These are phyloP conservation scores for Eugnorisma glareosa DNA, from an alignment of 2,888 invertebrate species.

Conservation along the genomic window DNA sequence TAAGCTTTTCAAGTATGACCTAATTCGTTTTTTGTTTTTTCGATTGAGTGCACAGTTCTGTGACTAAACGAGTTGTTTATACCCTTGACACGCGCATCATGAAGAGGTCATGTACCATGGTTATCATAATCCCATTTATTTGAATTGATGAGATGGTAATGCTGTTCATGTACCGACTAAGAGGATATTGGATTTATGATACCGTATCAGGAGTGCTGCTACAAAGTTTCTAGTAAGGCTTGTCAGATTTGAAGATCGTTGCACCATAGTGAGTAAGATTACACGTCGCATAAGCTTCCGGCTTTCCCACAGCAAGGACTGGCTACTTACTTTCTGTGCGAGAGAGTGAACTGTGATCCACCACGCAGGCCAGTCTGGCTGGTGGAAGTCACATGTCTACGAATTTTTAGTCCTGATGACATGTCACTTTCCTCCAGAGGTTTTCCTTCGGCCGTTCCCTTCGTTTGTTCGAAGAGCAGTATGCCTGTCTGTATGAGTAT, in stretches of 20 bases:
- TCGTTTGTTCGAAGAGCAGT: too few relatives aligned
- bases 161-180: constrained; percentile 21
- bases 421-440: too few relatives aligned
- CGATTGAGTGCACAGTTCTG: too few relatives aligned
- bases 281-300: too few relatives aligned
- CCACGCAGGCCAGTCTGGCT: too few relatives aligned
- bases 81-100: constrained; percentile 14
- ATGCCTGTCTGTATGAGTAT: too few relatives aligned
- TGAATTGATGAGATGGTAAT: constrained; percentile 42
- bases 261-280: background rate
- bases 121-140: constrained; percentile 38
- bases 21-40: background rate
- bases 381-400: too few relatives aligned
- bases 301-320: too few relatives aligned
- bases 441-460: too few relatives aligned
- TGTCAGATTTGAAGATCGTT: background rate
- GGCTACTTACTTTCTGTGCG: too few relatives aligned
- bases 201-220: background rate
- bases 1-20: background rate
- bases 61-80: constrained; percentile 3
- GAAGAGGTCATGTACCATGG: constrained; percentile 5
- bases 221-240: background rate
- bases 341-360: too few relatives aligned
- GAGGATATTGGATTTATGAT: constrained; percentile 40
- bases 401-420: too few relatives aligned